A percentile compares a stretch with the other conserved stretches of the same genome.
Conservation (phyloP, 2,113 vertebrate genomes). For the Brachyhypopomus occidentalis region DNA sequence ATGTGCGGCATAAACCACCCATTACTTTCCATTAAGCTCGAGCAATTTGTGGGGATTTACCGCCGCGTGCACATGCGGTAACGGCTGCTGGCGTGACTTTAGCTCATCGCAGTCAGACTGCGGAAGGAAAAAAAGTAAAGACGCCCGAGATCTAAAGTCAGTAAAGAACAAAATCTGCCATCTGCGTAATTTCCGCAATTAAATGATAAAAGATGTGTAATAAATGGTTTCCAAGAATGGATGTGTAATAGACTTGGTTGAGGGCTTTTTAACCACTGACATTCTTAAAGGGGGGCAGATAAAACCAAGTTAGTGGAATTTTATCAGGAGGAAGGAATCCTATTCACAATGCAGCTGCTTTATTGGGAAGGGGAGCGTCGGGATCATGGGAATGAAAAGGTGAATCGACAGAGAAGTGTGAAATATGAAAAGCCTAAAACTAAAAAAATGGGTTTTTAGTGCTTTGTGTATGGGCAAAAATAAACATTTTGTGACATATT, state of each 20-base stretch:
- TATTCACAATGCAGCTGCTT: conserved; percentile 24
- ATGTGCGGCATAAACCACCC: not conserved
- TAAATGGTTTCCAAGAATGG: conserved; percentile 52
- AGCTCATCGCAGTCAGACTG: conserved; percentile 13
- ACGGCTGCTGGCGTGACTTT: not conserved
- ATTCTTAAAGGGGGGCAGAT: conserved; percentile 52
- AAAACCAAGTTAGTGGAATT: conserved; percentile 46
- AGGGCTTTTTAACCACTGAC: conserved; percentile 54
- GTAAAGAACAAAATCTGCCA: conserved; percentile 61
- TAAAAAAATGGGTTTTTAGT: not conserved
- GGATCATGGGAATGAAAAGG: conserved; percentile 7
- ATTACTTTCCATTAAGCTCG: conserved; percentile 7
- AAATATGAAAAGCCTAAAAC: not conserved
- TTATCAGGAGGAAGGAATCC: conserved; percentile 43
- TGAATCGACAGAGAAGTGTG: not conserved
- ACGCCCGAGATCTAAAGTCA: conserved; percentile 52
- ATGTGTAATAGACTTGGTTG: conserved; percentile 53
- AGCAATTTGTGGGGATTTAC: conserved; percentile 18
- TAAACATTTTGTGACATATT: not conserved
- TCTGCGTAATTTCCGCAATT: conserved; percentile 64
- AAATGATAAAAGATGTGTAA: conserved; percentile 62
- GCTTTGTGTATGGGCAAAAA: not conserved
- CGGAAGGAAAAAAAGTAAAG: conserved; percentile 30
- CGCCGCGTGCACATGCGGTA: not conserved
- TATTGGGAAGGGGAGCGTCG: conserved; percentile 39